These are phyloP conservation scores for Eulemur rufifrons DNA, from an alignment of 2,113 vertebrate genomes.

Conservation along the genomic window DNA sequence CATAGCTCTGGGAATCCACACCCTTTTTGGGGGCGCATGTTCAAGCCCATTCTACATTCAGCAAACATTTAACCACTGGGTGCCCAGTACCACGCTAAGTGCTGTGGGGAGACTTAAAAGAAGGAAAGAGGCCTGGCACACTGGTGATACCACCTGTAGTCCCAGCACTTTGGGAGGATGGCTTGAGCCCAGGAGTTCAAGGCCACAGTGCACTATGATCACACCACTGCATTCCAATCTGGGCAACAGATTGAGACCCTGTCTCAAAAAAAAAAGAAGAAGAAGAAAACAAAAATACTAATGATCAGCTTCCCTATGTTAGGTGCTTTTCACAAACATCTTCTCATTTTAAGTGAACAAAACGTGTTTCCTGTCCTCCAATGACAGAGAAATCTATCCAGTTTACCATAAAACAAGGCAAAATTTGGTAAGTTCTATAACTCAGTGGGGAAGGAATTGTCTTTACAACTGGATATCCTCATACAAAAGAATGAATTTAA, in stretches of 20 bases:
- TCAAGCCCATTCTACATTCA: not conserved
- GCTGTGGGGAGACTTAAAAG: not conserved
- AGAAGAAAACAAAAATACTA: not conserved
- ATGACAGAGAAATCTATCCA: not conserved
- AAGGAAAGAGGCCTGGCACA: not conserved
- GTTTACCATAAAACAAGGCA: not conserved
- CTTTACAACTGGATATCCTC: not conserved
- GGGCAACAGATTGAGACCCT: not conserved
- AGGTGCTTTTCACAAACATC: not conserved
- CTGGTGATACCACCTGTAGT: no score
- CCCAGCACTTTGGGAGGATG: no score
- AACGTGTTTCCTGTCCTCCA: not conserved
- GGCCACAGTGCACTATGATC: no score
- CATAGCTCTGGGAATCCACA: not conserved
- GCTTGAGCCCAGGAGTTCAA: no score
- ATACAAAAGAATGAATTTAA: not conserved
- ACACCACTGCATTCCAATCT: no score
- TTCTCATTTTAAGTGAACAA: conserved; percentile 31
- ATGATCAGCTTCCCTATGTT: not conserved
- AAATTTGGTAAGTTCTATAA: conserved; percentile 25
- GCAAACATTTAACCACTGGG: not conserved
- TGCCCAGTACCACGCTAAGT: not conserved
- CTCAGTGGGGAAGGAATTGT: not conserved
- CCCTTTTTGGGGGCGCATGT: not conserved
- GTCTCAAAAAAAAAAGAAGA: not conserved